Conservation (phyloP, 2,797 vertebrate genomes). For the Adelosebastes latens region DNA sequence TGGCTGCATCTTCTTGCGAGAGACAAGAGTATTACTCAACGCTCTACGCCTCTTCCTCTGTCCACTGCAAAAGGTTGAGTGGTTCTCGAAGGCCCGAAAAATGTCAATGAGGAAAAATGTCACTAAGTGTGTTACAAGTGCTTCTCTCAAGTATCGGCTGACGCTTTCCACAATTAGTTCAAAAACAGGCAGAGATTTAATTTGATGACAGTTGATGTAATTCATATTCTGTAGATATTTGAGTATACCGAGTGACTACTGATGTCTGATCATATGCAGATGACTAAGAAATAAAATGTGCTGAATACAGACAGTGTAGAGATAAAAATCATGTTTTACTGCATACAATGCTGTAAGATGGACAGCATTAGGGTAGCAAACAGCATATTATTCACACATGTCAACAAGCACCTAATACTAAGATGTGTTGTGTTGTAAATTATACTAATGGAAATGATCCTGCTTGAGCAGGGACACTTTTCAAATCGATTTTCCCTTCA, state of each 20-base stretch:
- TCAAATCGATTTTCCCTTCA: slow-evolving; percentile 49
- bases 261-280: neutral
- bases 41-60: slow-evolving; percentile 37
- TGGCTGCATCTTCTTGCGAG: slow-evolving; percentile 69
- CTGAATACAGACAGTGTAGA: neutral
- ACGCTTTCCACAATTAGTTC: neutral
- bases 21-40: slow-evolving; percentile 71
- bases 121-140: slow-evolving; percentile 55
- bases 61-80: slow-evolving; percentile 74
- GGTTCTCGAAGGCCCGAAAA: slow-evolving; percentile 75
- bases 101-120: slow-evolving; percentile 81
- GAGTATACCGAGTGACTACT: neutral
- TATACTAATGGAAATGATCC: slow-evolving; percentile 40
- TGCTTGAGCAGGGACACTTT: slow-evolving; percentile 42
- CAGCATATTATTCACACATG: neutral
- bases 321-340: neutral
- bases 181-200: neutral
- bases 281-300: neutral
- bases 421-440: slow-evolving; percentile 34
- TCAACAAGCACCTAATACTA: slow-evolving; percentile 3
- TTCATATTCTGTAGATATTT: neutral
- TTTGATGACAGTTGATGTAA: slow-evolving; percentile 18
- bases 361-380: slow-evolving; percentile 5
- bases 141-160: slow-evolving; percentile 52
- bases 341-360: neutral